Evolutionary conservation across 2,797 vertebrate species (phyloP).

Genomic region (Botia almorhae): DNA sequence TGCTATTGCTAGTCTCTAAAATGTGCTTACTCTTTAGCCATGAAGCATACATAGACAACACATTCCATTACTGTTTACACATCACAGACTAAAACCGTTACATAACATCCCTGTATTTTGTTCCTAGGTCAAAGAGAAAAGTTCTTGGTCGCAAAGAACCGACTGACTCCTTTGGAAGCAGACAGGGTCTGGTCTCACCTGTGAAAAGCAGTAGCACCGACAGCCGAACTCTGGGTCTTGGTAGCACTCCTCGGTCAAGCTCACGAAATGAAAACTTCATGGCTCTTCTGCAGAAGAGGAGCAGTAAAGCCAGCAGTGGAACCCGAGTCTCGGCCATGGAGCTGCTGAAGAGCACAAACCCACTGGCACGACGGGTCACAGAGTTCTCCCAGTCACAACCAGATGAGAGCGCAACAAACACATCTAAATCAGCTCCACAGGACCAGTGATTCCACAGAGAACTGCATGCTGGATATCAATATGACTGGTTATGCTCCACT

Average conservation of each 20-base stretch:
- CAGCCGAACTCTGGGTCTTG: constrained; percentile 71
- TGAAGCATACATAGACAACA: no score
- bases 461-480: constrained; percentile 32
- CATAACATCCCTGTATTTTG: not conserved
- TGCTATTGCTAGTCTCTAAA: no score
- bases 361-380: constrained; percentile 89
- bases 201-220: constrained; percentile 84
- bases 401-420: constrained; percentile 49
- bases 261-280: constrained; percentile 97
- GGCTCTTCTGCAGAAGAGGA: constrained; percentile 96
- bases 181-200: constrained; percentile 86
- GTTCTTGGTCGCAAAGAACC: constrained; percentile 93
- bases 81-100: no score
- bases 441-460: constrained; percentile 67
- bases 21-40: no score
- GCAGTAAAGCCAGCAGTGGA: constrained; percentile 85
- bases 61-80: no score
- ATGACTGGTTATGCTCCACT: constrained; percentile 51
- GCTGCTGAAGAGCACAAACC: constrained; percentile 96
- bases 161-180: constrained; percentile 84
- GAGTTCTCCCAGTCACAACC: constrained; percentile 83
- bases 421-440: constrained; percentile 62
- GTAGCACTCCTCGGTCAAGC: constrained; percentile 78
- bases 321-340: constrained; percentile 92
- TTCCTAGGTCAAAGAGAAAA: constrained; percentile 91